These are phyloP conservation scores for Lordiphosa fenestrarum DNA, from an alignment of 2,888 invertebrate species.

Conservation along the genomic window DNA sequence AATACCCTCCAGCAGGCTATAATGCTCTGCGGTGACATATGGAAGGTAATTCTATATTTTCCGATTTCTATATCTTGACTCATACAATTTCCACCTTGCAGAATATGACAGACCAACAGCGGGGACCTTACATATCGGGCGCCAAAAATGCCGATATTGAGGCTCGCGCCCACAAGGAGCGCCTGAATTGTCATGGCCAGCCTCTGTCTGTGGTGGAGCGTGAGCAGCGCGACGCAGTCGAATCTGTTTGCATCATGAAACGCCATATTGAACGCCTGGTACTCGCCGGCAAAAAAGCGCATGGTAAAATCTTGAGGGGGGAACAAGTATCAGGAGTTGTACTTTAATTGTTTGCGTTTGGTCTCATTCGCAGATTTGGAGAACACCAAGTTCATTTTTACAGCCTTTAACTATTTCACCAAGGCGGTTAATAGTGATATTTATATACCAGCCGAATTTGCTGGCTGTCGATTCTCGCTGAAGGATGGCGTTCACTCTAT, in stretches of 20 bases:
- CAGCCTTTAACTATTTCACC: conserved; percentile 76
- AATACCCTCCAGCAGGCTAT: conserved; percentile 51
- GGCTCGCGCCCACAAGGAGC: conserved; percentile 25
- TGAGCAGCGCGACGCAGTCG: conserved; percentile 47
- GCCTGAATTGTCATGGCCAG: conserved; percentile 66
- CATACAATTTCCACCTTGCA: conserved; percentile 19
- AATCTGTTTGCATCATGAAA: conserved; percentile 60
- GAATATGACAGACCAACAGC: conserved; percentile 65
- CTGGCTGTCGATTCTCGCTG: conserved; percentile 81
- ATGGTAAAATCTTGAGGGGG: conserved; percentile 47
- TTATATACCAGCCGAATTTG: conserved; percentile 82
- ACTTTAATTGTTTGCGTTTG: neutral
- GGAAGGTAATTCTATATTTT: conserved; percentile 58
- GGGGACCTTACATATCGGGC: conserved; percentile 59
- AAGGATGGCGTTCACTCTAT: conserved; percentile 79
- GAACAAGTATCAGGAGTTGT: neutral
- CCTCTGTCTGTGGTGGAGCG: conserved; percentile 53
- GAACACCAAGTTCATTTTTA: conserved; percentile 64
- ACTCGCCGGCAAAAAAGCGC: conserved; percentile 37
- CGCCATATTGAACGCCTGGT: conserved; percentile 68
- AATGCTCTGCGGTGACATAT: conserved; percentile 56
- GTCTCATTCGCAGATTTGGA: conserved; percentile 61
- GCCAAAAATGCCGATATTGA: conserved; percentile 55
- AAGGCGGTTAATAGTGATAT: conserved; percentile 56
- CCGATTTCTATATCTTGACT: neutral